Evolutionary conservation across 2,113 vertebrate genomes (phyloP).

Genomic region (Boleophthalmus pectinirostris): DNA sequence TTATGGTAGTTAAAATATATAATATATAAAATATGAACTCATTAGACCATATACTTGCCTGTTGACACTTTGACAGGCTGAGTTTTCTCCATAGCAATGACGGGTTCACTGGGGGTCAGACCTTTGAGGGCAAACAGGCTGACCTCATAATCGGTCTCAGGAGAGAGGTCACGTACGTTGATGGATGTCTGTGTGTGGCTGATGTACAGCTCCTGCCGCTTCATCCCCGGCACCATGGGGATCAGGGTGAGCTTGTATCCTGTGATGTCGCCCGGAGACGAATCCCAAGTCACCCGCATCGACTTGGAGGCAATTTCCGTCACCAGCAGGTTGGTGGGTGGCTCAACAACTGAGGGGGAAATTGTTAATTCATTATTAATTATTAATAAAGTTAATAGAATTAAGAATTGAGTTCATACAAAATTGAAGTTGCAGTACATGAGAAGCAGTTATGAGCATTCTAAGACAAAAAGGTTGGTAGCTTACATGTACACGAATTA

Average conservation of each 20-base stretch:
- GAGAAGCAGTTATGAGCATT: background rate
- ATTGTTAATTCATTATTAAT: too few species aligned
- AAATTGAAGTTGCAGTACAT: background rate
- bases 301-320: constrained; percentile 91
- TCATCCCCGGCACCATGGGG: constrained; percentile 87
- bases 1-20: background rate
- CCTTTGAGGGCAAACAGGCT: constrained; percentile 90
- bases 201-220: constrained; percentile 87
- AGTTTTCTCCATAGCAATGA: constrained; percentile 90
- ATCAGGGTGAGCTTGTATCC: constrained; percentile 90
- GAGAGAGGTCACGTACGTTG: constrained; percentile 90
- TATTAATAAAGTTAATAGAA: background rate
- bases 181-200: constrained; percentile 85
- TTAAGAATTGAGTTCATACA: background rate
- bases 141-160: constrained; percentile 95
- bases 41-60: constrained; percentile 73
- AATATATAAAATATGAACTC: too few species aligned
- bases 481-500: too few species aligned
- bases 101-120: constrained; percentile 87
- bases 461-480: background rate
- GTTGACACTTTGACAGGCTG: constrained; percentile 91
- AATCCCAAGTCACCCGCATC: constrained; percentile 88
- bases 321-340: constrained; percentile 87
- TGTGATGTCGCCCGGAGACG: constrained; percentile 86
- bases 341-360: constrained; percentile 84